phyloP scores from a whole-genome alignment of 1,140 invertebrate species.

The Drosophila suzukii region DNA sequence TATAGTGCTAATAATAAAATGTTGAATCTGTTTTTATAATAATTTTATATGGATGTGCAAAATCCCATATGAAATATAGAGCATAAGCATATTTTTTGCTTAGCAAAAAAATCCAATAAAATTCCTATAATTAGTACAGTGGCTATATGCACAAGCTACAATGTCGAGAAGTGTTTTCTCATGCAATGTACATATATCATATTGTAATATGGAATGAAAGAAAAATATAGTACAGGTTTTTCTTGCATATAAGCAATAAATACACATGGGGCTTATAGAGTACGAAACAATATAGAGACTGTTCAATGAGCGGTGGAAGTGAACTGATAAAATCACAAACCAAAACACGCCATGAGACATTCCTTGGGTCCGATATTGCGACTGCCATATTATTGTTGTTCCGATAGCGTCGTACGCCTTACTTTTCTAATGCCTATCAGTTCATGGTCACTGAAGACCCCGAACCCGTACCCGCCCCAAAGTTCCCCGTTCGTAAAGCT shows the following conservation, averaged over 20 bases:
- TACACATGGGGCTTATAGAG: background rate
- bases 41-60: too few relatives aligned
- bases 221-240: background rate
- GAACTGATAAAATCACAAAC: constrained; percentile 20
- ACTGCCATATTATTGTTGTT: constrained; percentile 6
- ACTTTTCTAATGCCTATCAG: constrained; percentile 31
- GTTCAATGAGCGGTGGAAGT: constrained; percentile 18
- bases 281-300: background rate
- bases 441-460: constrained; percentile 36
- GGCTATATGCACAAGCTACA: background rate
- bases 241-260: background rate
- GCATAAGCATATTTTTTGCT: background rate
- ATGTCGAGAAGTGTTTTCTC: background rate
- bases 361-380: constrained; percentile 15
- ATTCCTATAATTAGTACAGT: background rate
- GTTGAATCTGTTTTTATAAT: too few relatives aligned
- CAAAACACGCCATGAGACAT: constrained; percentile 29
- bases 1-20: too few relatives aligned
- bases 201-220: background rate
- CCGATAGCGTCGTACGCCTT: constrained; percentile 11
- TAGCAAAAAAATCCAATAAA: background rate
- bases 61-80: background rate
- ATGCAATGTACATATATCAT: background rate
- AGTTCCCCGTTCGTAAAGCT: background rate
- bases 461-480: constrained; percentile 2